A percentile compares a stretch with the other conserved stretches of the same genome.
Conservation (phyloP, 1,140 invertebrate genomes). For the Leptinotarsa texana region DNA sequence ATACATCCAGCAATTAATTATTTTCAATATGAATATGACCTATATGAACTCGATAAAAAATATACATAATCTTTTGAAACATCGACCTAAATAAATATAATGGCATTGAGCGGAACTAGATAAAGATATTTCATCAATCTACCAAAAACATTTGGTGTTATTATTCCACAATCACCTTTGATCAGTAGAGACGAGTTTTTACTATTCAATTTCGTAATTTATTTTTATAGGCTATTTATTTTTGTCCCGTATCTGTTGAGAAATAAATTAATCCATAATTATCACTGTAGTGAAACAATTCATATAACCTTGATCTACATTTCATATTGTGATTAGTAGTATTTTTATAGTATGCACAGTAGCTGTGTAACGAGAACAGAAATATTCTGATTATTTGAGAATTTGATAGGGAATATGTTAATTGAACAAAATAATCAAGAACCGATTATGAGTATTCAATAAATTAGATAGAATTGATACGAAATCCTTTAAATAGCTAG, state of each 20-base stretch:
- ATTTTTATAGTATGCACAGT: not conserved
- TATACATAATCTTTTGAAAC: no score
- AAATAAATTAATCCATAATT: not conserved
- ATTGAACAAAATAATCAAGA: not conserved
- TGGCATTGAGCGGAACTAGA: no score
- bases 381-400: not conserved
- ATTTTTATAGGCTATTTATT: constrained; percentile 4
- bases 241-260: not conserved
- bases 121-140: no score
- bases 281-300: constrained; percentile 1
- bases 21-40: no score
- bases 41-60: no score
- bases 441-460: not conserved
- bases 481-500: no score
- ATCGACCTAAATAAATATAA: no score
- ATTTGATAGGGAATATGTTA: not conserved
- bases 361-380: not conserved
- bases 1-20: no score
- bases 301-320: constrained; percentile 1
- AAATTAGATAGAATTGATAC: no score
- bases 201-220: not conserved
- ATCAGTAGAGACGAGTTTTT: no score
- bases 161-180: no score
- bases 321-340: not conserved
- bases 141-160: no score